phyloP scores from a whole-genome alignment of 2,797 vertebrate species.

The Pseudopleuronectes americanus region DNA sequence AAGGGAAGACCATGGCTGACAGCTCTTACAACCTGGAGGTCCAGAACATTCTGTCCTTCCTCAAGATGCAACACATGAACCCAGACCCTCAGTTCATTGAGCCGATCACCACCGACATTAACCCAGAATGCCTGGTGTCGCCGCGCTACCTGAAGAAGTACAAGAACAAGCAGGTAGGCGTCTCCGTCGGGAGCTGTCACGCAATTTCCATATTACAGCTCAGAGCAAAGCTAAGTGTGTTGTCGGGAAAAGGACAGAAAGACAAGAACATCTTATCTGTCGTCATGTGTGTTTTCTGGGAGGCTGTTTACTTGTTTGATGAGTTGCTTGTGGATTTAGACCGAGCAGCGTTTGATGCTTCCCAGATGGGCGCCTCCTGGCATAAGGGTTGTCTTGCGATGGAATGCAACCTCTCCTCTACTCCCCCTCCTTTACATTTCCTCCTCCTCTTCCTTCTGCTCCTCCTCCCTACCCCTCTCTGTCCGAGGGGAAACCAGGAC shows the following conservation, averaged over 20 bases:
- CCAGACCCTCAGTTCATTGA: constrained; percentile 96
- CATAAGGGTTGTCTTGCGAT: constrained; percentile 62
- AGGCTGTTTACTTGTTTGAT: constrained; percentile 60
- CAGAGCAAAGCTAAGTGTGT: not conserved
- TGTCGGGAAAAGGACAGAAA: not conserved
- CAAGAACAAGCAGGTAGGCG: constrained; percentile 96
- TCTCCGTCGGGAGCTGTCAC: not conserved
- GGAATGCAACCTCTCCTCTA: constrained; percentile 67
- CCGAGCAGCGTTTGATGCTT: constrained; percentile 62
- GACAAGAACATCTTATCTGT: not conserved
- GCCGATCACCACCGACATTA: constrained; percentile 94
- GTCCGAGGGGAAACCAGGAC: constrained; percentile 69
- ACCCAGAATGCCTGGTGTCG: constrained; percentile 96
- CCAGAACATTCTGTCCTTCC: constrained; percentile 98
- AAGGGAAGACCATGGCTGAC: constrained; percentile 99
- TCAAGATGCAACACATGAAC: constrained; percentile 99
- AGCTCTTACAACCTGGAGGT: constrained; percentile 97
- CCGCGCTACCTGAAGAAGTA: constrained; percentile 98
- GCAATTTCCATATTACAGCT: not conserved
- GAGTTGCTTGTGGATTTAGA: constrained; percentile 25
- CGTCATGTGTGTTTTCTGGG: constrained; percentile 27
- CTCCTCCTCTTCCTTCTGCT: constrained; percentile 15
- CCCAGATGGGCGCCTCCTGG: constrained; percentile 73
- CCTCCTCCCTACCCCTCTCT: constrained; percentile 3
- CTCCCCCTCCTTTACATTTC: constrained; percentile 36